These are phyloP conservation scores for Axis porcinus DNA, from an alignment of 2,113 vertebrate genomes.

Conservation along the genomic window DNA sequence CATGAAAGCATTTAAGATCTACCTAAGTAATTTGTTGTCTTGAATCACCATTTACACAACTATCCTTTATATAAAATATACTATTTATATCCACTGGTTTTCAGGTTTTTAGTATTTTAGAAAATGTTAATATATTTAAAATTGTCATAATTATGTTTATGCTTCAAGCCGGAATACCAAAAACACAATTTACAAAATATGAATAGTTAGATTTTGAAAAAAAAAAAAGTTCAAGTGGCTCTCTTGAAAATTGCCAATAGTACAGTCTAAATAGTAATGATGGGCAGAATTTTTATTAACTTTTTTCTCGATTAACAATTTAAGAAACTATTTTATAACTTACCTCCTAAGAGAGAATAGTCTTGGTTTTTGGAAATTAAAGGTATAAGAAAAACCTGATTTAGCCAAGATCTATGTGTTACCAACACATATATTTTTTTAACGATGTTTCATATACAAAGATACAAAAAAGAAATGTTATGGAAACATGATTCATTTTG, in stretches of 20 bases:
- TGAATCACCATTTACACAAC: neutral
- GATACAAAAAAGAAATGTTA: neutral
- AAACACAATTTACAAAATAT: neutral
- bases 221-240: neutral
- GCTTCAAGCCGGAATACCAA: neutral
- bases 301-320: conserved; percentile 64
- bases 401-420: neutral
- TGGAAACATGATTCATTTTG: no score
- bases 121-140: neutral
- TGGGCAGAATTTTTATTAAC: conserved; percentile 54
- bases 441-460: neutral
- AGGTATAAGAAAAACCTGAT: neutral
- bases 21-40: neutral
- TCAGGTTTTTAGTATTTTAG: neutral
- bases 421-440: no score
- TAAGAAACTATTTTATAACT: conserved; percentile 60
- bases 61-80: neutral
- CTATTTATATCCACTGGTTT: neutral
- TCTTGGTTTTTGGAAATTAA: conserved; percentile 1
- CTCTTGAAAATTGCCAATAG: neutral
- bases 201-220: neutral
- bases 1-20: neutral
- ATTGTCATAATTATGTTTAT: neutral
- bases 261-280: conserved; percentile 27
- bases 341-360: conserved; percentile 59